phyloP scores from a whole-genome alignment of 2,113 vertebrate genomes.

The Dicaeum eximium region DNA sequence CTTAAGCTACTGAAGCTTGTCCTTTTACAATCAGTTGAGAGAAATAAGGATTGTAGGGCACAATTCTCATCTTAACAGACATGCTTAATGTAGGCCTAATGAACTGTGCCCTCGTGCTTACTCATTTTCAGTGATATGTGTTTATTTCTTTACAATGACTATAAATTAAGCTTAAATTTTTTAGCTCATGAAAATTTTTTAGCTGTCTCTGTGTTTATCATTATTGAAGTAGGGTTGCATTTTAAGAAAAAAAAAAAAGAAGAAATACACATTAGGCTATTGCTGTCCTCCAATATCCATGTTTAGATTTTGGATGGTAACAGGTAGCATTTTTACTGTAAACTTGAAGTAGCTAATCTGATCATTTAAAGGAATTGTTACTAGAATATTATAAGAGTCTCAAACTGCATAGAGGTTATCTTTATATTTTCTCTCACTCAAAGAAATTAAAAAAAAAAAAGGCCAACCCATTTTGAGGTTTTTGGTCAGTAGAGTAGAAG shows the following conservation, averaged over 20 bases:
- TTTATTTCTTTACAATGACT: background rate
- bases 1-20: background rate
- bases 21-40: background rate
- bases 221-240: background rate
- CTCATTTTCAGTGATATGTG: background rate
- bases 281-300: background rate
- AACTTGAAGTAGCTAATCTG: background rate
- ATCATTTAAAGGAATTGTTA: background rate
- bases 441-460: background rate
- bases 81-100: background rate
- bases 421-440: background rate
- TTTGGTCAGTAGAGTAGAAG: background rate
- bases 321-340: background rate
- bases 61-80: background rate
- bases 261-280: background rate
- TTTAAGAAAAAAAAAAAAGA: background rate
- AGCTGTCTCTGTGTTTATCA: accelerated
- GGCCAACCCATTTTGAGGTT: background rate
- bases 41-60: background rate
- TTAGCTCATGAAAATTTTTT: background rate
- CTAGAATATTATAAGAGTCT: background rate
- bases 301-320: background rate
- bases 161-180: background rate
- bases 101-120: background rate
- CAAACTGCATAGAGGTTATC: background rate